Percentiles rank a stretch among this genome's conserved stretches.
Evolutionary conservation across 1,140 invertebrate species (phyloP).

Genomic region (Branchinecta lindahli): DNA sequence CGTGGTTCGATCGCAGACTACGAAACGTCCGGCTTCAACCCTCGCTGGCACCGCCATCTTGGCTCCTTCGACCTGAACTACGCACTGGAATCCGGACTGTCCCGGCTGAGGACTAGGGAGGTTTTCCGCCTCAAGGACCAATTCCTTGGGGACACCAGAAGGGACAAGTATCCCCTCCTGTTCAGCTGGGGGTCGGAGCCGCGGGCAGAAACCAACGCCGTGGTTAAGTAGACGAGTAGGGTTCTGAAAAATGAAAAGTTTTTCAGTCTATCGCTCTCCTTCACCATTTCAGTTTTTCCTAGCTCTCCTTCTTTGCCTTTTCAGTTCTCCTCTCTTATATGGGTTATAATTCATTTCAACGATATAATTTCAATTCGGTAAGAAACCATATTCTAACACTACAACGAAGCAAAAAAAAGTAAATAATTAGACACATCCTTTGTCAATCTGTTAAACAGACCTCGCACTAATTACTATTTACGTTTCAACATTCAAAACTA

Average conservation of each 20-base stretch:
- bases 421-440: neutral
- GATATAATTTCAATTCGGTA: neutral
- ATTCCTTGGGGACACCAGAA: slow-evolving; percentile 73
- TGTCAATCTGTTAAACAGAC: too few species aligned
- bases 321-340: too few species aligned
- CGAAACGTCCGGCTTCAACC: slow-evolving; percentile 59
- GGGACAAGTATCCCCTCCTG: slow-evolving; percentile 55
- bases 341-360: too few species aligned
- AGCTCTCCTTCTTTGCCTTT: too few species aligned
- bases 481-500: too few species aligned
- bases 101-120: slow-evolving; percentile 59
- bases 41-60: slow-evolving; percentile 72
- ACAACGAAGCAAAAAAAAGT: too few species aligned
- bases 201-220: slow-evolving; percentile 59
- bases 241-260: slow-evolving; percentile 38
- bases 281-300: too few species aligned
- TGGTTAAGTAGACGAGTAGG: slow-evolving; percentile 51
- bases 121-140: slow-evolving; percentile 74
- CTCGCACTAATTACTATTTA: too few species aligned
- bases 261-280: neutral
- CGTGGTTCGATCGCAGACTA: slow-evolving; percentile 76
- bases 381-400: neutral
- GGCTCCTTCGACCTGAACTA: slow-evolving; percentile 74
- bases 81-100: slow-evolving; percentile 74
- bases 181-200: slow-evolving; percentile 44